Percentiles rank a stretch among this genome's conserved stretches.
These are phyloP conservation scores for Apomyelois bistriatella DNA, from an alignment of 2,888 invertebrate genomes.

Conservation along the genomic window DNA sequence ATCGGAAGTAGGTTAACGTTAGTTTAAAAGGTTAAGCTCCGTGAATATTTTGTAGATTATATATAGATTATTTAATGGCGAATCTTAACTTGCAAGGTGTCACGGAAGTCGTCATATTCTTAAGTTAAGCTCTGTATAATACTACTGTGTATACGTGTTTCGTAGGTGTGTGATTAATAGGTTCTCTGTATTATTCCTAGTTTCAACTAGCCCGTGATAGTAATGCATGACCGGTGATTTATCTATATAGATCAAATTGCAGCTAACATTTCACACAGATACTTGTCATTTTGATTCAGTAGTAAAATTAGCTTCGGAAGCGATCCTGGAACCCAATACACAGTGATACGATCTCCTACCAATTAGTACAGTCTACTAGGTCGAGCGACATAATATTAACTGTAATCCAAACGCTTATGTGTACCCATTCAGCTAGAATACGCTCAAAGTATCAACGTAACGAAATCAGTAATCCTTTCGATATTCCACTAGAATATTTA, in stretches of 20 bases:
- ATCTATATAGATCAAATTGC: constrained; percentile 70
- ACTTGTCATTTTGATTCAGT: constrained; percentile 53
- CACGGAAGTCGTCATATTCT: constrained; percentile 17
- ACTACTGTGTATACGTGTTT: constrained; percentile 2
- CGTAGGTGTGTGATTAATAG: constrained; percentile 10
- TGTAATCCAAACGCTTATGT: constrained; percentile 78
- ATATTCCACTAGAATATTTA: constrained; percentile 74
- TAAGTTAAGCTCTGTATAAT: constrained; percentile 15
- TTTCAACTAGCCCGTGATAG: constrained; percentile 40
- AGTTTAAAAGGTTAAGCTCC: constrained; percentile 26
- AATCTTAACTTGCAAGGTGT: constrained; percentile 18
- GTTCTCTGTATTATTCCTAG: constrained; percentile 24
- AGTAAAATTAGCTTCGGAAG: constrained; percentile 53
- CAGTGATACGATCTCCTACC: constrained; percentile 56
- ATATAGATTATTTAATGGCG: constrained; percentile 25
- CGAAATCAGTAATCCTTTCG: constrained; percentile 68
- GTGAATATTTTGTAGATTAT: constrained; percentile 17
- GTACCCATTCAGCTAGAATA: constrained; percentile 77
- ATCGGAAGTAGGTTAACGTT: constrained; percentile 34
- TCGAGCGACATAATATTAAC: constrained; percentile 65
- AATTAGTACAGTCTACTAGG: constrained; percentile 66
- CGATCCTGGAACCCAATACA: constrained; percentile 46
- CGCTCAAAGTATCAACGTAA: constrained; percentile 80
- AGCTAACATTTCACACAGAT: constrained; percentile 71
- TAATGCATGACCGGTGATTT: constrained; percentile 70